Base-by-base conservation (phyloP, 2,113 vertebrate genomes). In the Bubo blakistoni region DNA sequence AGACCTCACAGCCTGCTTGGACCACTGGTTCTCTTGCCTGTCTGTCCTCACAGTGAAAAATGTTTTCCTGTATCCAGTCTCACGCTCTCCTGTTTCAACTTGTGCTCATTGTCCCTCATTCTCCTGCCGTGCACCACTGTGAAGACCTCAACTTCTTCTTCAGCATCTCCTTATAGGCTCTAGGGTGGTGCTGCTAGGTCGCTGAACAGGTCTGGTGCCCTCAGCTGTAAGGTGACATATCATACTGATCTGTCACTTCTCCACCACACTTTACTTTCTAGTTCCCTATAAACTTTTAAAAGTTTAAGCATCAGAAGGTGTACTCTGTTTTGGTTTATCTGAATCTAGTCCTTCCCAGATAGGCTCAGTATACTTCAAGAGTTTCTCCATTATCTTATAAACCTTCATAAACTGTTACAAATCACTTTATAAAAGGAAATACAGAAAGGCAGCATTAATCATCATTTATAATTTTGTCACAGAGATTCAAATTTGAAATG, bases 1-100 rank as follows among this genome's bases (percentile, higher is more conserved):
- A 81, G 21, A 69, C 16, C 38, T 63, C 47, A 26, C 9, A 26
- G 32, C 7, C 29, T n/a, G 3, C 32, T 87, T 0, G 0, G 54
- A 51, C 20, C 32, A 46, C 29, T 32, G 47, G 17, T 4, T 67
- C 4, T 67, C 15, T 24, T 44, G 24, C 15, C 59, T 57, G 40
- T 20, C 20, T 57, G 29, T 32, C 27, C 24, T 83, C 40, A 32
- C 1, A 4, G 27, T 30, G n/a, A 83, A 57, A 80, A 51, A 51
- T 40, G 0, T 57, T 80, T 57, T 57, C 24, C 19, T 51, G 24
- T 19, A 15, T 30, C 27, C 27, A 51, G 32, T 44, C 8, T 20
- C 36, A 46, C 73, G 24, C 7, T 57, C 32, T 73, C 20, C 25
- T 57, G 2, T 57, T 79, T 69, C 36, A 61, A 3, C 25, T 57